Conservation (phyloP, 2,113 vertebrate genomes). For the Onychostruthus taczanowskii region DNA sequence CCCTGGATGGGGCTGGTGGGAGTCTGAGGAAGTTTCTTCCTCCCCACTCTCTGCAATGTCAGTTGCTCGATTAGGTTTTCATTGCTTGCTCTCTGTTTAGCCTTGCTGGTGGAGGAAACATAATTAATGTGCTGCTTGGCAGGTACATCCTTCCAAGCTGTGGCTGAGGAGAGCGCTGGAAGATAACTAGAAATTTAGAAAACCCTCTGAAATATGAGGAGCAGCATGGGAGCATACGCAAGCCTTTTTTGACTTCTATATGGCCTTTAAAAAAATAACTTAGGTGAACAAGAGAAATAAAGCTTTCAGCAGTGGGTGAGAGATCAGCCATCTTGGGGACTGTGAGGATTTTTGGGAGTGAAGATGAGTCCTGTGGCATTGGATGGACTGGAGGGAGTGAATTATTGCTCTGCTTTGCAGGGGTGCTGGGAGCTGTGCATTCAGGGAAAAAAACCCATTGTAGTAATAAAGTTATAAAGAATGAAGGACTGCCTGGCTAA, state of each 20-base stretch:
- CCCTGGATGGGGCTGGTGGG: background rate
- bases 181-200: background rate
- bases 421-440: background rate
- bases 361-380: background rate
- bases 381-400: background rate
- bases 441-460: background rate
- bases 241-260: background rate
- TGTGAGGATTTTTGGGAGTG: background rate
- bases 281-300: background rate
- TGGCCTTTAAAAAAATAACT: background rate
- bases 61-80: background rate
- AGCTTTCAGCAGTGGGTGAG: background rate
- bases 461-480: background rate
- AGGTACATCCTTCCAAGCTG: background rate
- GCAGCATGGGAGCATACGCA: accelerated
- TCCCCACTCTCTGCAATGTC: background rate
- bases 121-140: background rate
- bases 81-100: background rate
- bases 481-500: background rate
- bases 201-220: background rate
- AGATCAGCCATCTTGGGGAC: background rate
- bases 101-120: background rate
- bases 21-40: background rate
- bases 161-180: background rate
- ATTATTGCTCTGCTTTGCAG: background rate